Base-by-base conservation (phyloP, 2,888 invertebrate genomes). In the Kryphioiulus occultus region DNA sequence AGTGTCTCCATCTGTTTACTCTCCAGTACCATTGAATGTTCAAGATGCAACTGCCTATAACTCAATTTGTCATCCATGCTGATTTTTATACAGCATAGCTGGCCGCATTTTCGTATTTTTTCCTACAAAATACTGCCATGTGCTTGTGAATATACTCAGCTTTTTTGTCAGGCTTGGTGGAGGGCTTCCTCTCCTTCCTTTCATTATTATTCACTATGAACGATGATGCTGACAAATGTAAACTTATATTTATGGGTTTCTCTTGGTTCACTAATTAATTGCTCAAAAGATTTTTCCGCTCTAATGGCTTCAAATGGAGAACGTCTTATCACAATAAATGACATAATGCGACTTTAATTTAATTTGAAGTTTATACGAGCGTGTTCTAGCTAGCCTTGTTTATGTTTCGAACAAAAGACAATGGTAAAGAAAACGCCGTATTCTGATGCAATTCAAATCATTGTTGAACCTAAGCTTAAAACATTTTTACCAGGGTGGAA, bases 151-250 rank as follows among this genome's bases (percentile, higher is more conserved):
- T 78, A 7, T 78, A 78, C 30, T 1, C 30, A 30, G 30, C 35
- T 35, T 78, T 78, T 78, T 78, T 78, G 26, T 17, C 15, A 30
- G 2, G 15, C 30, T 30, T 30, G 15, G 30, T 78, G 78, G 30
- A 78, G 78, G 1, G 30, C 78, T 78, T 78, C 78, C 78, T 78
- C 30, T 78, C 30, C 26, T 78, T 78, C 78, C 78, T 30, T 30
- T 78, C 78, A 9, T 26, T 78, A 78, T 78, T 78, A 78, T 30
- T 78, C 78, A 78, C 78, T 15, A 78, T 78, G 78, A 78, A 78
- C 30, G 78, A 78, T 78, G 78, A 78, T 78, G 78, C 78, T 78
- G 78, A 78, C 78, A 78, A 78, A 78, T 78, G 30, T 78, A 30
- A 78, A 78, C 78, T 78, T 78, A 78, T 78, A 15, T 78, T 30